A percentile compares a stretch with the other conserved stretches of the same genome.
phyloP scores from a whole-genome alignment of 2,113 vertebrate species.

The Nansenia antarctica region DNA sequence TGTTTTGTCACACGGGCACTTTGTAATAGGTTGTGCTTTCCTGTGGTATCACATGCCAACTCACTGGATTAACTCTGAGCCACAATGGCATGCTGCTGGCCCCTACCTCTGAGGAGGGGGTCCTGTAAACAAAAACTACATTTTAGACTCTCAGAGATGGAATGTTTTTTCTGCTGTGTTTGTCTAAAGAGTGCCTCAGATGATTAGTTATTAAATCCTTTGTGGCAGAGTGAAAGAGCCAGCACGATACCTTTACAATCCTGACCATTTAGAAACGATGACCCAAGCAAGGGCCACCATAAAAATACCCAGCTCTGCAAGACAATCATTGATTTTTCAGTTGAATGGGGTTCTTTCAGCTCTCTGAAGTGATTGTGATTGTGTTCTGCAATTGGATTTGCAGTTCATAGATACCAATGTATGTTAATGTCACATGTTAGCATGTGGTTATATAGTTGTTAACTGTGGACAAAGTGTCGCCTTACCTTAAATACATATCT shows the following conservation, averaged over 20 bases:
- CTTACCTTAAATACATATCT: background rate
- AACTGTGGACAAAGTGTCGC: background rate
- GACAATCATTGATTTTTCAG: background rate
- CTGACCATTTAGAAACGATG: background rate
- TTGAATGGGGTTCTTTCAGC: background rate
- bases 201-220: background rate
- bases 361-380: background rate
- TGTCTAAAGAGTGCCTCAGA: too few species aligned
- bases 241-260: background rate
- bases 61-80: background rate
- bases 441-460: background rate
- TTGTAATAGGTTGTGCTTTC: background rate
- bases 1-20: constrained; percentile 5
- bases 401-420: background rate
- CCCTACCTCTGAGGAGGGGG: background rate
- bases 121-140: background rate
- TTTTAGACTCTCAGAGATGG: constrained; percentile 9
- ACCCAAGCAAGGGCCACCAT: too few species aligned
- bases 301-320: background rate
- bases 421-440: background rate
- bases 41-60: background rate
- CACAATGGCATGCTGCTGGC: background rate
- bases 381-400: background rate
- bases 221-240: background rate
- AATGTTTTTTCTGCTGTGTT: background rate